A percentile compares a stretch with the other conserved stretches of the same genome.
Conservation (phyloP, 2,888 invertebrate species). For the Chaetoderma sp. region DNA sequence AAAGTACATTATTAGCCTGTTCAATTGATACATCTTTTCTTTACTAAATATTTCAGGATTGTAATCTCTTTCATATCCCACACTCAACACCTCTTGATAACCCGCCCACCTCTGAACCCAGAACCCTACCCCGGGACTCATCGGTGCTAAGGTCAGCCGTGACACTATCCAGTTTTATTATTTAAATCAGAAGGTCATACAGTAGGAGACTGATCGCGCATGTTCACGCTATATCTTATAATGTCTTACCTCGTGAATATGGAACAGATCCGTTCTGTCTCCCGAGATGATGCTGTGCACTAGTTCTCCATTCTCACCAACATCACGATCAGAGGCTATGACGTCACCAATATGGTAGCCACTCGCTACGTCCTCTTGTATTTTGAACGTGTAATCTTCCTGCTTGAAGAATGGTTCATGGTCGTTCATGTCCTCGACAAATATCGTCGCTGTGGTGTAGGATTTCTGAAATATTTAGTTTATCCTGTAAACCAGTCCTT, state of each 20-base stretch:
- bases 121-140: no score
- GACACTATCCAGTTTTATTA: no score
- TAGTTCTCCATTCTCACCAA: constrained; percentile 26
- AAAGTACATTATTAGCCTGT: no score
- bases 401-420: constrained; percentile 34
- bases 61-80: no score
- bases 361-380: constrained; percentile 31
- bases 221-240: no score
- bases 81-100: no score
- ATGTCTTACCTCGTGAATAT: constrained; percentile 30
- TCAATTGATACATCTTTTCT: no score
- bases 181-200: no score
- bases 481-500: neutral
- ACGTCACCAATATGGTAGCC: constrained; percentile 29
- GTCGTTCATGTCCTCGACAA: constrained; percentile 39
- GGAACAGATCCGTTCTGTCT: constrained; percentile 24
- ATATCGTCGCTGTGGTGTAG: constrained; percentile 27
- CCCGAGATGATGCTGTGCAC: constrained; percentile 21
- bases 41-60: no score
- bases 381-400: constrained; percentile 26
- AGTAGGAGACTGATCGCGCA: no score
- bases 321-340: constrained; percentile 34
- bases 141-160: no score
- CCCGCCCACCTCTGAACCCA: no score
- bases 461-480: neutral